Conservation (phyloP, 2,888 invertebrate species). For the Cryptosula pallasiana region DNA sequence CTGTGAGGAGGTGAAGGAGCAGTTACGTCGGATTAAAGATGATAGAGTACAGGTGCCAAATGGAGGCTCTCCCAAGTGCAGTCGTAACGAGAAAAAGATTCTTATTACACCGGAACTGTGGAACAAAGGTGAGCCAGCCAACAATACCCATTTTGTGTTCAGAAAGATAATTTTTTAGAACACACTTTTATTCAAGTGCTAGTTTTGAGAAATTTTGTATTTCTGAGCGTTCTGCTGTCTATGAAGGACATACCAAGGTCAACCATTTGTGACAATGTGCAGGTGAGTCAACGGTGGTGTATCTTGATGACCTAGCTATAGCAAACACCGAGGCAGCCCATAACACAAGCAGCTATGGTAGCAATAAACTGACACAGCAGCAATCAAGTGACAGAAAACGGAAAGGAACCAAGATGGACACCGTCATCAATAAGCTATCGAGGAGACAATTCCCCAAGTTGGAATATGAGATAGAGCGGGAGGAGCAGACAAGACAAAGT, state of each 20-base stretch:
- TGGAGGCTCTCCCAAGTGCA: conserved; percentile 26
- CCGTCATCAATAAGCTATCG: not conserved
- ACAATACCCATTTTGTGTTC: no score
- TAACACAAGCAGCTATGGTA: not conserved
- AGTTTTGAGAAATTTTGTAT: no score
- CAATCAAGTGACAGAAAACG: conserved; percentile 1
- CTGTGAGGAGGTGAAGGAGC: conserved; percentile 86
- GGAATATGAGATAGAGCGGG: not conserved
- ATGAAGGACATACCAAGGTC: no score
- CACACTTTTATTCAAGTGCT: no score
- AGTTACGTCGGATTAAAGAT: conserved; percentile 66
- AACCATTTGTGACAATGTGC: no score
- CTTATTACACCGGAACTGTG: conserved; percentile 86
- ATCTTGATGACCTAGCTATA: not conserved
- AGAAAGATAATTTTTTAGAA: no score
- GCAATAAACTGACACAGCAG: not conserved
- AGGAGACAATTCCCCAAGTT: not conserved
- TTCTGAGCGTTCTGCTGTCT: no score
- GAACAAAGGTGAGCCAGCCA: conserved; percentile 47
- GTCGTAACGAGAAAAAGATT: conserved; percentile 37
- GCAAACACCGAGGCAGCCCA: not conserved
- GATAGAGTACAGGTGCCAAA: conserved; percentile 22
- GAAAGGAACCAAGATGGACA: conserved; percentile 14
- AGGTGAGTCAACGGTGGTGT: conserved; percentile 1
- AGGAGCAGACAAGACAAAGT: not conserved